Evolutionary conservation across 1,140 invertebrate genomes (phyloP).

Genomic region (Mactra quadrangularis): DNA sequence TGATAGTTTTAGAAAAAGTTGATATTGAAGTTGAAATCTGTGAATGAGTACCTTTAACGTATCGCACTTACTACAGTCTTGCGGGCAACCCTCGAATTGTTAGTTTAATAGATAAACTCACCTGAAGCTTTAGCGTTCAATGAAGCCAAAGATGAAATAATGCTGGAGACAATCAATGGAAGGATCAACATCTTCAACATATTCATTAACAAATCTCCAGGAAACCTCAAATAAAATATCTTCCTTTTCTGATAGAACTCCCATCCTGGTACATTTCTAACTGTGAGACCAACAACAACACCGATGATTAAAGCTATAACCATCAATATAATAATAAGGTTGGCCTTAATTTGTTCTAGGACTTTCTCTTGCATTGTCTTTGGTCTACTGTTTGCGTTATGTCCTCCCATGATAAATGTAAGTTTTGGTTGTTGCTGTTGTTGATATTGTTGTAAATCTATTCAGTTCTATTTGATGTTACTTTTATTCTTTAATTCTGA

Average conservation of each 20-base stretch:
- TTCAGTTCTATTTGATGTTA: too few relatives aligned
- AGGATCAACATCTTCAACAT: constrained; percentile 85
- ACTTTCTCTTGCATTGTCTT: not conserved
- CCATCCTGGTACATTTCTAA: constrained; percentile 67
- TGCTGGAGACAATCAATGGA: constrained; percentile 84
- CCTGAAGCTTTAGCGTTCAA: constrained; percentile 76
- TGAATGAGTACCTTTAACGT: too few relatives aligned
- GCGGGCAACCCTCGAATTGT: too few relatives aligned
- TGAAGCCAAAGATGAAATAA: constrained; percentile 79
- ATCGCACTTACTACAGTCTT: too few relatives aligned
- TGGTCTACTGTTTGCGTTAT: not conserved
- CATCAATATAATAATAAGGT: constrained; percentile 83
- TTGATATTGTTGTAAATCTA: too few relatives aligned
- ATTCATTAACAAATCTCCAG: constrained; percentile 84
- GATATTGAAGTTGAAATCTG: too few relatives aligned
- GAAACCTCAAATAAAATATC: constrained; percentile 81
- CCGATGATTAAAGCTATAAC: constrained; percentile 72
- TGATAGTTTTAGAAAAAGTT: too few relatives aligned
- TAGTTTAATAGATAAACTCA: too few relatives aligned
- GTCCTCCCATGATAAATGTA: too few relatives aligned
- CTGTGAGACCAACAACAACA: constrained; percentile 64
- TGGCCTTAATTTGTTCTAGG: constrained; percentile 53
- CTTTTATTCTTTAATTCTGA: too few relatives aligned
- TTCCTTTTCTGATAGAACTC: constrained; percentile 69
- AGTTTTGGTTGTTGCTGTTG: too few relatives aligned